These are phyloP conservation scores for Hyposoter dolosus DNA, from an alignment of 2,888 invertebrate genomes.

Conservation along the genomic window DNA sequence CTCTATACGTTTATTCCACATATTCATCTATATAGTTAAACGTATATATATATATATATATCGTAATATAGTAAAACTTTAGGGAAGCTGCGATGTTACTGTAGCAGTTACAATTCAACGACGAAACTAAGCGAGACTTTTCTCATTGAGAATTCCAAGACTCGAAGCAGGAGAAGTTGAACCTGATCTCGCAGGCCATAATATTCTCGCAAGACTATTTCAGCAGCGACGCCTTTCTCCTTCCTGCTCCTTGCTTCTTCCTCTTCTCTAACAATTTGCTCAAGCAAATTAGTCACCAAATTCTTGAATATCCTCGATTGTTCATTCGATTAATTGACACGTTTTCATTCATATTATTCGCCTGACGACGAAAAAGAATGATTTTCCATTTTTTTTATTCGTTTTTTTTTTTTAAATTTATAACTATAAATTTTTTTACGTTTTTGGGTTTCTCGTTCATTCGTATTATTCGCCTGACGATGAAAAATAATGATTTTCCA, in stretches of 20 bases:
- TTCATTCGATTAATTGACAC: background rate
- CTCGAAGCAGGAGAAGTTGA: slow-evolving; percentile 43
- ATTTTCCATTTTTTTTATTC: too few species aligned
- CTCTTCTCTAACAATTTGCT: slow-evolving; percentile 77
- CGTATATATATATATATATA: background rate
- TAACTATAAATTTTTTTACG: too few species aligned
- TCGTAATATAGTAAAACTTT: slow-evolving; percentile 15
- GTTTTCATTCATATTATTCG: background rate
- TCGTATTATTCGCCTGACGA: too few species aligned
- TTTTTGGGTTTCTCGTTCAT: too few species aligned
- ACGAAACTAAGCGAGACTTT: slow-evolving; percentile 58
- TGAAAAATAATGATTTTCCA: too few species aligned
- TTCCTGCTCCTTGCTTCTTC: slow-evolving; percentile 66
- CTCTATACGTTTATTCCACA: slow-evolving; percentile 75
- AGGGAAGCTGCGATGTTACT: background rate
- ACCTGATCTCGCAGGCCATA: slow-evolving; percentile 20
- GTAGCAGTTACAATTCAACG: slow-evolving; percentile 41
- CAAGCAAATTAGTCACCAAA: slow-evolving; percentile 72
- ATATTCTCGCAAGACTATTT: slow-evolving; percentile 23
- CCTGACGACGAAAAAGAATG: too few species aligned
- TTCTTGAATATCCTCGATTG: slow-evolving; percentile 27
- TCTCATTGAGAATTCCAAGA: slow-evolving; percentile 59
- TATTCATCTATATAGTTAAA: slow-evolving; percentile 40
- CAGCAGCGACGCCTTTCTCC: background rate
- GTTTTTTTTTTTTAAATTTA: too few species aligned